Evolutionary conservation across 1,140 invertebrate genomes (phyloP).

Genomic region (Camponotus pennsylvanicus): DNA sequence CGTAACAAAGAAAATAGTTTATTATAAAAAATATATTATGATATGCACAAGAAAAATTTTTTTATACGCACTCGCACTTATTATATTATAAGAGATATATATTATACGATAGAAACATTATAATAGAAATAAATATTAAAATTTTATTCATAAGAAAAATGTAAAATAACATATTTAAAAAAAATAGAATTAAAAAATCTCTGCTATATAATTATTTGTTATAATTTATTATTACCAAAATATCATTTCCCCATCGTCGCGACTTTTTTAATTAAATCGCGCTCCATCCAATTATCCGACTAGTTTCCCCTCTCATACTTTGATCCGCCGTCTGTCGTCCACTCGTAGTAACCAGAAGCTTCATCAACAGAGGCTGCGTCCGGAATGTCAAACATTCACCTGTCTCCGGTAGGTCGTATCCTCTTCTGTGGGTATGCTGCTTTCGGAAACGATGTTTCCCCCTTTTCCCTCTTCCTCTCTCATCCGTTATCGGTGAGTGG

Average conservation of each 20-base stretch:
- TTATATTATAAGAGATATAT: no score
- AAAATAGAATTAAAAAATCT: not conserved
- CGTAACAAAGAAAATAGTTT: not conserved
- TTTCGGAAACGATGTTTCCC: conserved; percentile 37
- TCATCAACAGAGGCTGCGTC: conserved; percentile 28
- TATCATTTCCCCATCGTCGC: not conserved
- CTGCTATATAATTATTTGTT: not conserved
- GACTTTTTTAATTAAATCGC: not conserved
- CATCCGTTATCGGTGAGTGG: conserved; percentile 27
- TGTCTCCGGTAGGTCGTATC: conserved; percentile 30
- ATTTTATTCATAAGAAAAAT: not conserved
- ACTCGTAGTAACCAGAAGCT: conserved; percentile 19
- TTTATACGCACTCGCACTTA: no score
- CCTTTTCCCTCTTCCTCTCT: not conserved
- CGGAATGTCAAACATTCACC: conserved; percentile 62
- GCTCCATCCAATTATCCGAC: not conserved
- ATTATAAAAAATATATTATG: no score
- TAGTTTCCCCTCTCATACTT: no score
- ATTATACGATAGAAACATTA: not conserved
- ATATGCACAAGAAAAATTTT: no score
- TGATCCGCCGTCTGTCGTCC: conserved; percentile 6
- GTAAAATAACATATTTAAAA: not conserved
- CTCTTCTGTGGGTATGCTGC: conserved; percentile 20
- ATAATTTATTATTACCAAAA: not conserved
- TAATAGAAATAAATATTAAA: not conserved